Evolutionary conservation across 2,113 vertebrate genomes (phyloP), one percentile per base, ranked within the genome.

Genomic region (Rana temporaria): DNA sequence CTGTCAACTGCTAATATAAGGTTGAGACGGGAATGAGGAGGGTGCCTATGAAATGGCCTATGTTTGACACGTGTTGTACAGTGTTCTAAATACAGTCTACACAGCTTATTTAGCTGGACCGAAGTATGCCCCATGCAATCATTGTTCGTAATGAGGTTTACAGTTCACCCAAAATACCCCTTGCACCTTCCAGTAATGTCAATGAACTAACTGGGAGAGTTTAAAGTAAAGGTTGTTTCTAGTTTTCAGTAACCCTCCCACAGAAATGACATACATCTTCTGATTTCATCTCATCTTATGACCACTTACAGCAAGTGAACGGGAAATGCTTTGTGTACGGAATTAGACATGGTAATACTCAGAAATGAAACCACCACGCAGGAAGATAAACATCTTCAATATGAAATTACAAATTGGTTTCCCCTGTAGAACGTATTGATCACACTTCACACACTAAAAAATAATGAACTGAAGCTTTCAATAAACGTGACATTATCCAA

Each of bases 161-260:
- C 17, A 57, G 20, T 20, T 60, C 57, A 26, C 22, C 32, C 38
- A 60, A 62, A 75, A 62, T 60, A 42, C 56, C 56, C 56, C 59
- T 20, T 66, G 16, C n/a, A 1, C 24, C 11, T 66, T 66, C 64
- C 64, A 66, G 64, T 66, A 66, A 32, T 15, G 0, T n/a, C 11
- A 59, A 30, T 16, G 6, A 19, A 59, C 32, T 59, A 59, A 60
- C 71, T 38, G 71, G 71, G 57, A 74, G 55, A 34, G 32, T 56
- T 59, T n/a, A 74, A 74, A 74, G 26, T 20, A 59, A 55, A 59
- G 26, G 17, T 59, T 74, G 34, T n/a, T 76, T 48, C 12, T 34
- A 52, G 42, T 18, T 77, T 64, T 64, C 59, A 77, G 22, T 48
- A 77, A 64, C 42, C 74, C 74, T 64, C 38, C 74, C 74, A 77